phyloP scores from a whole-genome alignment of 1,140 invertebrate species.

The Coelopa frigida region DNA sequence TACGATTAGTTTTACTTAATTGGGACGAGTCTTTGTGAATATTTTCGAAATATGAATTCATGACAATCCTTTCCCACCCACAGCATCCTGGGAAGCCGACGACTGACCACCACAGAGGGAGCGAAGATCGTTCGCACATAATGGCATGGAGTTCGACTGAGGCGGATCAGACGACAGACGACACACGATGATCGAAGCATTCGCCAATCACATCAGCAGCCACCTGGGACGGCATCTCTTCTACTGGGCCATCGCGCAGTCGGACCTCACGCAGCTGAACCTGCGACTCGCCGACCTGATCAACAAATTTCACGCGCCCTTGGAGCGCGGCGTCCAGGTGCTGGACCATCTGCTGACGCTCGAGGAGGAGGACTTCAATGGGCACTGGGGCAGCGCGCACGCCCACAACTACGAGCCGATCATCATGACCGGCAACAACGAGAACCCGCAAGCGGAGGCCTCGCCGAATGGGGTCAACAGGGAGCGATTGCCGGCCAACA shows the following conservation, averaged over 20 bases:
- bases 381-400: conserved; percentile 41
- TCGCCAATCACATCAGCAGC: conserved; percentile 40
- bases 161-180: no score
- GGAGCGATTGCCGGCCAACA: no score
- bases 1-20: no score
- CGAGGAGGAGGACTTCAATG: conserved; percentile 44
- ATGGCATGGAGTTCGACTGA: no score
- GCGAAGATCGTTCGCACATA: no score
- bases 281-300: conserved; percentile 48
- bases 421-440: background rate
- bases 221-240: conserved; percentile 46
- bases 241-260: conserved; percentile 44
- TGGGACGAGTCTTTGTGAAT: no score
- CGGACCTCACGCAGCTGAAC: conserved; percentile 27
- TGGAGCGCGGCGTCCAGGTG: conserved; percentile 46
- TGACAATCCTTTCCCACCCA: no score
- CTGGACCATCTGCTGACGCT: conserved; percentile 48
- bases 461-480: no score
- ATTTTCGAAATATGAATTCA: no score
- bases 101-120: no score
- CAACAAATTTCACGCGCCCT: conserved; percentile 44
- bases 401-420: conserved; percentile 40
- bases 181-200: conserved; percentile 43
- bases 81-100: no score
- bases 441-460: conserved; percentile 7